Base-by-base conservation (phyloP, 2,113 vertebrate genomes). In the Sitta europaea region DNA sequence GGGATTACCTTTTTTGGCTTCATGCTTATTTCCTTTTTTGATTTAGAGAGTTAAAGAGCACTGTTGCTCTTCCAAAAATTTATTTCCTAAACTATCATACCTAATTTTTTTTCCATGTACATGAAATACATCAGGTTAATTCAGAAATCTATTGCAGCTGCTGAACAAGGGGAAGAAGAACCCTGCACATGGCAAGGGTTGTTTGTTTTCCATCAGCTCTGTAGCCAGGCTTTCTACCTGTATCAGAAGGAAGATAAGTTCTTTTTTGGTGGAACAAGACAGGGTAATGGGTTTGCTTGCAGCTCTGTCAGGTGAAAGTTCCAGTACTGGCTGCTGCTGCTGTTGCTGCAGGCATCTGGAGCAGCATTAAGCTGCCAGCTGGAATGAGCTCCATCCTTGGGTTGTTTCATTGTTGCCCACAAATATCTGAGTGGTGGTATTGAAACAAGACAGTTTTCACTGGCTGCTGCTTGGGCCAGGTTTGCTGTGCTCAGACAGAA, bases 401-500 rank as follows among this genome's bases (percentile, higher is more conserved):
- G 38, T 40, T 3, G 7, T 55, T 86, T 36, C 12, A 0, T 24
- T 86, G 84, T 86, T 93, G 70, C 85, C 90, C 1, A 0, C 88
- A 88, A 90, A 45, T 85, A 47, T 90, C 63, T 88, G 68, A 93
- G 76, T 53, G 48, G 82, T 15, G 47, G 63, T 63, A 35, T 55
- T 92, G 92, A 86, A 93, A 84, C 72, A 63, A 77, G 57, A 19
- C 90, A 88, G 86, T 80, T 83, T 70, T 76, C 62, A 45, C 47
- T 77, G 81, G 62, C 75, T 88, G 86, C 82, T 90, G 54, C 74
- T 80, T n/a, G 43, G 78, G 43, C 82, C 68, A 76, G 73, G 87
- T 94, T 84, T 68, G 73, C 71, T 66, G 40, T 48, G 36, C 75
- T 47, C 78, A 77, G 80, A 95, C 90, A 93, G 88, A 88, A 65